A percentile compares a stretch with the other conserved stretches of the same genome.
These are phyloP conservation scores for Carassius gibelio DNA, from an alignment of 2,113 vertebrate species.

Conservation along the genomic window DNA sequence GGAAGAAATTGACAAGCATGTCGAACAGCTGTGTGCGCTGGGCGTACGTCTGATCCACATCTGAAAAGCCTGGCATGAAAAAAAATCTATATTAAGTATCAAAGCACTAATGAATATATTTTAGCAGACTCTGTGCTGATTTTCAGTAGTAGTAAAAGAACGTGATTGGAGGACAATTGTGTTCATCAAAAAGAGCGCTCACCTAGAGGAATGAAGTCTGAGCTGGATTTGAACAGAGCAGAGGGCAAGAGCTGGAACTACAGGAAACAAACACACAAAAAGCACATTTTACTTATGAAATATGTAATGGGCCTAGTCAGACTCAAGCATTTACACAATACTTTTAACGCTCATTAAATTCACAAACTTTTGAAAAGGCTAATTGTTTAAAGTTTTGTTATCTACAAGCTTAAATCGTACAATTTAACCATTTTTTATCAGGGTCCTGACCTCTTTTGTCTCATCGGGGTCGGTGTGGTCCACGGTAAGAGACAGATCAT, in stretches of 20 bases:
- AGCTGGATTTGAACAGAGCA: slow-evolving; percentile 94
- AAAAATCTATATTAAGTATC: slow-evolving; percentile 14
- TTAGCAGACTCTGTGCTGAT: not conserved
- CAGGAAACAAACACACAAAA: slow-evolving; percentile 49
- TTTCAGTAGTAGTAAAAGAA: not conserved
- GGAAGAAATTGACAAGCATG: slow-evolving; percentile 97
- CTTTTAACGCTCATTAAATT: not conserved
- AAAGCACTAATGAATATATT: not conserved
- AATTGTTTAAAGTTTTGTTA: not conserved
- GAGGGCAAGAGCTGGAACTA: slow-evolving; percentile 98
- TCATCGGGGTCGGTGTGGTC: slow-evolving; percentile 96
- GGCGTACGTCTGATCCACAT: slow-evolving; percentile 95
- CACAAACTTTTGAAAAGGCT: not conserved
- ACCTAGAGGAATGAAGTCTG: slow-evolving; percentile 96
- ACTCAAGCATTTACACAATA: not conserved
- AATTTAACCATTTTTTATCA: not conserved
- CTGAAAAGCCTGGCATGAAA: slow-evolving; percentile 85
- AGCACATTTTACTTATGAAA: not conserved
- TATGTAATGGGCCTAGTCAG: not conserved
- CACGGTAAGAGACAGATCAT: slow-evolving; percentile 94
- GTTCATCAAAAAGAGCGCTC: slow-evolving; percentile 59
- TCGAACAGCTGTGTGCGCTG: slow-evolving; percentile 98
- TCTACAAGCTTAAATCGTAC: not conserved
- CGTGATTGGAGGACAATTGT: not conserved
- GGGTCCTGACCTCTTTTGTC: slow-evolving; percentile 90